A percentile compares a stretch with the other conserved stretches of the same genome.
phyloP scores from a whole-genome alignment of 2,888 invertebrate genomes.

The Epinotia demarniana region DNA sequence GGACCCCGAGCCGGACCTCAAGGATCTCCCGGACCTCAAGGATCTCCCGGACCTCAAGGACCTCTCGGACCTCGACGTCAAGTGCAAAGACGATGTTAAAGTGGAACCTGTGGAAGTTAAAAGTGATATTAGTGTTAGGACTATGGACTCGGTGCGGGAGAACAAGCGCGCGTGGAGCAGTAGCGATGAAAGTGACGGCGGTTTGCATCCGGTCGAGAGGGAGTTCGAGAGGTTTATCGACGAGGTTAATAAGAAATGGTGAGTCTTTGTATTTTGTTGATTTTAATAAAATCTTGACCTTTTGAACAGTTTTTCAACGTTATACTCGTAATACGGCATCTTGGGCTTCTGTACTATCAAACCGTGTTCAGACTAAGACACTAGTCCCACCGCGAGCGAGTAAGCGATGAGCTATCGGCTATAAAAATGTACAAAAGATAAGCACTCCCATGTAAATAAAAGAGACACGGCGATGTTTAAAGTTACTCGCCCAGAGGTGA shows the following conservation, averaged over 20 bases:
- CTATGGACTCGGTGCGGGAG: conserved; percentile 61
- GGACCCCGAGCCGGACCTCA: conserved; percentile 45
- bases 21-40: conserved; percentile 47
- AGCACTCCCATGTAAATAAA: no score
- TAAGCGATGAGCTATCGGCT: no score
- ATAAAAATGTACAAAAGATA: no score
- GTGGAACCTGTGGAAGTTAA: conserved; percentile 50
- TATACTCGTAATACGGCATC: no score
- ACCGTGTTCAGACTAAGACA: no score
- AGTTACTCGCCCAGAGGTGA: no score
- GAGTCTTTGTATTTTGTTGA: conserved; percentile 49
- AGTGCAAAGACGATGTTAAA: conserved; percentile 42
- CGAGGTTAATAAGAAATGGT: conserved; percentile 80
- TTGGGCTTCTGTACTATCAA: no score
- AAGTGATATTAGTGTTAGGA: conserved; percentile 73
- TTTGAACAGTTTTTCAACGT: no score
- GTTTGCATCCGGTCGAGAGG: conserved; percentile 73
- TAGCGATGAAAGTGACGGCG: conserved; percentile 75
- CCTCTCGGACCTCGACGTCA: conserved; percentile 44
- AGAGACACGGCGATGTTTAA: no score
- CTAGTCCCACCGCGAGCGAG: no score
- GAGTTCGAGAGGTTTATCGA: conserved; percentile 77
- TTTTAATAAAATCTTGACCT: no score
- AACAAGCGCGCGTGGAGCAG: conserved; percentile 71
- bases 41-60: conserved; percentile 44